Evolutionary conservation across 2,113 vertebrate species (phyloP).

Genomic region (Stercorarius parasiticus): DNA sequence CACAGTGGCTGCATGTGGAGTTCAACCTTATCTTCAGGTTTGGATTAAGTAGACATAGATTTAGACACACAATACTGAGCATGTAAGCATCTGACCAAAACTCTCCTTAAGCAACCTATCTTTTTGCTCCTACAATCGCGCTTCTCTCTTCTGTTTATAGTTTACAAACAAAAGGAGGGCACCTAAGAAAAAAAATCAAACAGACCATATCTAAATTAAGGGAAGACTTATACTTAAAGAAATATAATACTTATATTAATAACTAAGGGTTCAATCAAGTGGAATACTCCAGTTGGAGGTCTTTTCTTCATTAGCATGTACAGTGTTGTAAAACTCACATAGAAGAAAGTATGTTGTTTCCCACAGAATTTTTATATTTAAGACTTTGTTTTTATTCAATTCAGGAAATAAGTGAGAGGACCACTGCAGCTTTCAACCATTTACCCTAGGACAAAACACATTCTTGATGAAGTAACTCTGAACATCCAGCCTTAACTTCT

Average conservation of each 20-base stretch:
- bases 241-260: background rate
- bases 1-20: background rate
- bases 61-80: background rate
- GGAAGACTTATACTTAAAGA: background rate
- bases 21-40: background rate
- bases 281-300: background rate
- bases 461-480: background rate
- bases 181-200: background rate
- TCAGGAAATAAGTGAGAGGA: background rate
- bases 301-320: background rate
- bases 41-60: background rate
- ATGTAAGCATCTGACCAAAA: background rate
- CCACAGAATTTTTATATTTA: background rate
- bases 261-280: background rate
- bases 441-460: background rate
- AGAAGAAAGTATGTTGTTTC: background rate
- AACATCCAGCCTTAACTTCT: background rate
- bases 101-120: background rate
- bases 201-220: background rate
- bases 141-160: background rate
- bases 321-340: background rate
- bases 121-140: background rate
- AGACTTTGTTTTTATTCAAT: background rate
- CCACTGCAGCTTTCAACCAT: background rate
- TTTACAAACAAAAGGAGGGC: background rate